These are phyloP conservation scores for Augiades crinisus DNA, from an alignment of 2,888 invertebrate species.

Conservation along the genomic window DNA sequence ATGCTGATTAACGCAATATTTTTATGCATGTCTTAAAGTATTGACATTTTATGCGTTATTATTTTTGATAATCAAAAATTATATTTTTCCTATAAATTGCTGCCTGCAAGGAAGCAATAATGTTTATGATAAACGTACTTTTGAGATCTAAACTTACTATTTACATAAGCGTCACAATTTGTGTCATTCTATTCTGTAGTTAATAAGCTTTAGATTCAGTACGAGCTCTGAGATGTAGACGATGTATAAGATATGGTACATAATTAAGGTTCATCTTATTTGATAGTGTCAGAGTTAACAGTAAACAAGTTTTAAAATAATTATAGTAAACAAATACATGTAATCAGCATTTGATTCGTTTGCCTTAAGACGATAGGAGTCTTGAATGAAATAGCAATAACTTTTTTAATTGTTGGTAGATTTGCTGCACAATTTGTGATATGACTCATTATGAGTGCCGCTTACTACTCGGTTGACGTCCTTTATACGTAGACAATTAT, in stretches of 20 bases:
- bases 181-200: slow-evolving; percentile 57
- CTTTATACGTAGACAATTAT: slow-evolving; percentile 73
- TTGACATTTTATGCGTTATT: slow-evolving; percentile 60
- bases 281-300: slow-evolving; percentile 43
- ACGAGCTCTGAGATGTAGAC: slow-evolving; percentile 36
- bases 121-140: slow-evolving; percentile 58
- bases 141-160: slow-evolving; percentile 68
- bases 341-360: slow-evolving; percentile 58
- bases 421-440: slow-evolving; percentile 73
- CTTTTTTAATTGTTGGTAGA: slow-evolving; percentile 62
- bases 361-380: slow-evolving; percentile 68
- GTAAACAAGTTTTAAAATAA: slow-evolving; percentile 42
- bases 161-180: slow-evolving; percentile 55
- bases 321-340: slow-evolving; percentile 43
- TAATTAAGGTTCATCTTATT: slow-evolving; percentile 44
- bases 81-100: slow-evolving; percentile 72
- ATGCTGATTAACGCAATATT: slow-evolving; percentile 53
- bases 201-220: slow-evolving; percentile 50
- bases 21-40: slow-evolving; percentile 55
- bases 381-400: slow-evolving; percentile 76
- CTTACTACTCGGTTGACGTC: slow-evolving; percentile 74
- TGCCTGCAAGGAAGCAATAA: slow-evolving; percentile 62
- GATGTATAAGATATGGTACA: slow-evolving; percentile 40
- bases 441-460: slow-evolving; percentile 68
- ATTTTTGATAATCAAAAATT: slow-evolving; percentile 77